Percentiles rank a stretch among this genome's conserved stretches.
Conservation (phyloP, 2,888 invertebrate genomes). For the Lepeophtheirus nordmannii region DNA sequence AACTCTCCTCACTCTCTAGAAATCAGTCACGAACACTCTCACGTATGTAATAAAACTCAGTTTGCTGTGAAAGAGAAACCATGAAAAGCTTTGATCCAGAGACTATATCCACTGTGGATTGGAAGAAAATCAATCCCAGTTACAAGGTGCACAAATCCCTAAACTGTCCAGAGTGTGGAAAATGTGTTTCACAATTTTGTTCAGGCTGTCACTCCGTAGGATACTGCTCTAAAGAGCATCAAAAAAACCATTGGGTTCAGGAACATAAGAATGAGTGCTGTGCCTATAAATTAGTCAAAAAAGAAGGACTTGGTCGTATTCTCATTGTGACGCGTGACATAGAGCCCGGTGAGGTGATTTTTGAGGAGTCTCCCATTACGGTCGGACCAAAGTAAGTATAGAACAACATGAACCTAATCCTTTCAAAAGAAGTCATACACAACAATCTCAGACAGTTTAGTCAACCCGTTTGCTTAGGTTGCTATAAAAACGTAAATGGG, state of each 20-base stretch:
- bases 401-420: too few relatives aligned
- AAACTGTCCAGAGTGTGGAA: background rate
- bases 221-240: constrained; percentile 2
- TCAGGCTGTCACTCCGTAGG: constrained; percentile 9
- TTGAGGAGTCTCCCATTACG: constrained; percentile 16
- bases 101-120: background rate
- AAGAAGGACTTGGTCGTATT: background rate
- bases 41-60: too few relatives aligned
- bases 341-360: constrained; percentile 10
- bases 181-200: background rate
- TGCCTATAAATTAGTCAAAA: constrained; percentile 10
- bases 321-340: constrained; percentile 15
- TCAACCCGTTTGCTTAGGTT: constrained; percentile 12
- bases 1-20: too few relatives aligned
- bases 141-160: background rate
- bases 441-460: background rate
- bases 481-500: constrained; percentile 4
- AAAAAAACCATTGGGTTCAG: constrained; percentile 12
- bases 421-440: too few relatives aligned
- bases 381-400: constrained; percentile 5
- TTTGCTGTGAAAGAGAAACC: too few relatives aligned
- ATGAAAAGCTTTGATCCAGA: constrained; percentile 1
- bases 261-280: constrained; percentile 16
- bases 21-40: too few relatives aligned
- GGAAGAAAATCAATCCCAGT: background rate